Evolutionary conservation across 2,888 invertebrate genomes (phyloP).

Genomic region (Callosobruchus maculatus): DNA sequence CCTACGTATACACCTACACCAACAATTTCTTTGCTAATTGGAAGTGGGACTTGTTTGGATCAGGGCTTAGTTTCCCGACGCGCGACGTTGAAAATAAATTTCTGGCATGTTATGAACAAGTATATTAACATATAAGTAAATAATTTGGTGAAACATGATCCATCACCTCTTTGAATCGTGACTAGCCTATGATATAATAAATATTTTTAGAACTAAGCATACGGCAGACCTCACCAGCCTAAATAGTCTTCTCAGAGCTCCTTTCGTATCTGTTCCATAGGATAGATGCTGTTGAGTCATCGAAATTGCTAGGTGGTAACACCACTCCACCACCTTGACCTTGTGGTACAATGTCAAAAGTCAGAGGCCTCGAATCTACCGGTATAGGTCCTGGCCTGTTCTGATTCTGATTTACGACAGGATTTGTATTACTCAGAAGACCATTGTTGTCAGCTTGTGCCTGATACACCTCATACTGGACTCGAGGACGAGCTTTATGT

Average conservation of each 20-base stretch:
- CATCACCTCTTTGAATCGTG: slow-evolving; percentile 8
- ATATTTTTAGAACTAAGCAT: no score
- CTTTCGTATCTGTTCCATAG: slow-evolving; percentile 25
- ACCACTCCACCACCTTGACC: neutral
- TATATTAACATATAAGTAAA: no score
- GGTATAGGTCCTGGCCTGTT: neutral
- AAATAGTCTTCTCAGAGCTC: neutral
- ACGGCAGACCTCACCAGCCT: no score
- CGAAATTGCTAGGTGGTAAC: slow-evolving; percentile 2
- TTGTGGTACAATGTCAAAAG: neutral
- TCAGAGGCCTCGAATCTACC: neutral
- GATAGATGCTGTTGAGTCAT: slow-evolving; percentile 6
- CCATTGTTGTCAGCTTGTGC: neutral
- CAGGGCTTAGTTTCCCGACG: no score
- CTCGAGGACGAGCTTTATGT: neutral
- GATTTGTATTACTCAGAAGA: slow-evolving; percentile 13
- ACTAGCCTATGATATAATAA: slow-evolving; percentile 4
- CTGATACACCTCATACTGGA: neutral
- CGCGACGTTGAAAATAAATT: no score
- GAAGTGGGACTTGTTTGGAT: no score
- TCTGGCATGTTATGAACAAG: no score
- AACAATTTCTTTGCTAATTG: no score
- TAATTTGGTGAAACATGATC: neutral
- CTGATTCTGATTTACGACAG: slow-evolving; percentile 1
- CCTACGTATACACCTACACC: no score